A percentile compares a stretch with the other conserved stretches of the same genome.
Evolutionary conservation across 2,113 vertebrate species (phyloP).

Genomic region (Mustela lutreola): DNA sequence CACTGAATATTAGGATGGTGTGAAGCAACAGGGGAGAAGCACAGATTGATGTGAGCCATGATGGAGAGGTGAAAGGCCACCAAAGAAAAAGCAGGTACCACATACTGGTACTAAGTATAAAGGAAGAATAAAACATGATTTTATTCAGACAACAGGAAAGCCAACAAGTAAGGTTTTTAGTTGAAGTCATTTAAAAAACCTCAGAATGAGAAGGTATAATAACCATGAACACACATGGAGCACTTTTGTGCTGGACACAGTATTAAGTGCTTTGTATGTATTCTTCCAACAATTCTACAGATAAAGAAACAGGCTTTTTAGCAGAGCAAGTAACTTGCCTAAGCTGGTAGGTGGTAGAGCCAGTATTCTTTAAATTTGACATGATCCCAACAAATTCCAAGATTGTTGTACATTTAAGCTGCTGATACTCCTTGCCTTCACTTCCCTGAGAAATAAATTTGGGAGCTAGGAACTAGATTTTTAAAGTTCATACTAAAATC

Average conservation of each 20-base stretch:
- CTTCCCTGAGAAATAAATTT: not conserved
- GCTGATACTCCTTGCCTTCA: not conserved
- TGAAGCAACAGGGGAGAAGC: not conserved
- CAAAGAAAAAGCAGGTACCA: not conserved
- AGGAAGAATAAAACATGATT: not conserved
- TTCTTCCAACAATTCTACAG: not conserved
- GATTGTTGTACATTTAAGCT: not conserved
- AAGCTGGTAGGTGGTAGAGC: not conserved
- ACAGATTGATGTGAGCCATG: not conserved
- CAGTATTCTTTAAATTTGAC: not conserved
- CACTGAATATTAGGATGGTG: not conserved
- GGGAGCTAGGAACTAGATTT: not conserved
- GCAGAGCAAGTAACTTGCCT: not conserved
- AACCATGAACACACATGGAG: not conserved
- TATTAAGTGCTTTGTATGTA: not conserved
- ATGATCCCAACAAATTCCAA: not conserved
- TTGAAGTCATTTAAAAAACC: not conserved
- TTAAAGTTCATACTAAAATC: constrained; percentile 1
- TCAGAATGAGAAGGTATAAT: not conserved
- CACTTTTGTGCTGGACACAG: not conserved
- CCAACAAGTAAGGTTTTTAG: not conserved
- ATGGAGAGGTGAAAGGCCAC: not conserved
- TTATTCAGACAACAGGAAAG: not conserved
- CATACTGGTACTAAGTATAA: not conserved
- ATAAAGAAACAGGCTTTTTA: not conserved